Evolutionary conservation across 2,888 invertebrate species (phyloP), one percentile per base, ranked within the genome.

Genomic region (Rutpela maculata): DNA sequence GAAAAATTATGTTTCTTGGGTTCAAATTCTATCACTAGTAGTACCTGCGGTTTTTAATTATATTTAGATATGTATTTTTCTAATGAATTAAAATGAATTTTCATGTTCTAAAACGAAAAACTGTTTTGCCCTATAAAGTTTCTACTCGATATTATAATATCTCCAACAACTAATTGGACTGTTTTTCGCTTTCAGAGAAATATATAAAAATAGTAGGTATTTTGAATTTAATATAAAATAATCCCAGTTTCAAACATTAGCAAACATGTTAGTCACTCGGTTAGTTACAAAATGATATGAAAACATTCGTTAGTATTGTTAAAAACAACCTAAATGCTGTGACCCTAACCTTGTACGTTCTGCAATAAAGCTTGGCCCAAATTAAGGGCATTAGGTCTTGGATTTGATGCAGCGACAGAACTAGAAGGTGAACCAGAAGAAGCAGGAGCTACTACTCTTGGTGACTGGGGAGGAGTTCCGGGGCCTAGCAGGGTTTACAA

Each of bases 281-380:
- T 79, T 79, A 78, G 74, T 72, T 70, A 73, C 63, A 67, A 73
- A 76, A 74, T 74, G 65, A 60, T 63, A 57, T 50, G 56, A 70
- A 38, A 73, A 35, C 18, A 57, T n/a, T 15, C 18, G 38, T 74
- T 74, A 74, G 60, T 65, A 57, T 43, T 18, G 59, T 59, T 60
- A 74, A 19, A 17, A 55, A 56, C 62, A 74, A 57, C 68, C 62
- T 18, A 26, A 43, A 67, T 56, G 50, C 74, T 56, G 62, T 59
- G 38, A 78, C 56, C 80, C 89, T 89, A 89, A 91, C 91, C 91
- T 91, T 91, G 91, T 76, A 90, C 89, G 83, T 89, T 88, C 86
- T 90, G 90, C 81, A 90, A 88, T 81, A 91, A 87, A 80, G 89
- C 90, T 83, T 90, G 90, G 78, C 90, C 89, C 82, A 90, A 87